Evolutionary conservation across 1,140 invertebrate genomes (phyloP), one percentile per base, ranked within the genome.

Genomic region (Zaprionus africanus): DNA sequence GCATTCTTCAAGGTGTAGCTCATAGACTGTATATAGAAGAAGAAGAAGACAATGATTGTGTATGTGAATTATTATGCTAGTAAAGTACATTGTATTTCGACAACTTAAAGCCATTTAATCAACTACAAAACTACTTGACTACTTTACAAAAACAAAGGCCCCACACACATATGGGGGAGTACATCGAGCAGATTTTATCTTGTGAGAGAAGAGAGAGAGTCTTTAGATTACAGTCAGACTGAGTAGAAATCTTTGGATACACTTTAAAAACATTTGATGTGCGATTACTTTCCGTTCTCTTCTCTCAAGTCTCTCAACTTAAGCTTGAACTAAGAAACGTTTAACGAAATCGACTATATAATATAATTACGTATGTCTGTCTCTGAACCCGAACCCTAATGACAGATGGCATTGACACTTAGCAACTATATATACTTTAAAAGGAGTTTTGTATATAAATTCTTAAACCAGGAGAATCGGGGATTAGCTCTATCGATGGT

Each of bases 401-500:
- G 46, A 51, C 19, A 51, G 19, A 51, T 51, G 46, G 46, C 46
- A 51, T 51, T 51, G 46, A 51, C 19, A 51, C 46, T 51, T 51
- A 51, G 6, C 19, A 51, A 12, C 9, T 51, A 51, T 34, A 56
- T 34, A 31, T 58, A 28, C 15, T 56, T 22, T 51, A 51, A 6
- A n/a, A 6, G 41, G 17, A 46, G n/a, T 46, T 46, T 51, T 22
- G 11, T 24, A 24, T 51, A 51, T 51, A 51, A 51, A 51, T 38
- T 49, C 58, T 43, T 43, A 43, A n/a, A 7, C 9, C 9, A 54
- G 31, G 4, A 2, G 22, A 38, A 24, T 22, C 28, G 34, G 34
- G 41, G 79, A 85, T 76, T 82, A 85, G 79, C 75, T 71, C 76
- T 90, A 90, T 90, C 86, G 86, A 75, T 90, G 85, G 85, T 90